A percentile compares a stretch with the other conserved stretches of the same genome.
Conservation (phyloP, 2,888 invertebrate species). For the Tillus elongatus region DNA sequence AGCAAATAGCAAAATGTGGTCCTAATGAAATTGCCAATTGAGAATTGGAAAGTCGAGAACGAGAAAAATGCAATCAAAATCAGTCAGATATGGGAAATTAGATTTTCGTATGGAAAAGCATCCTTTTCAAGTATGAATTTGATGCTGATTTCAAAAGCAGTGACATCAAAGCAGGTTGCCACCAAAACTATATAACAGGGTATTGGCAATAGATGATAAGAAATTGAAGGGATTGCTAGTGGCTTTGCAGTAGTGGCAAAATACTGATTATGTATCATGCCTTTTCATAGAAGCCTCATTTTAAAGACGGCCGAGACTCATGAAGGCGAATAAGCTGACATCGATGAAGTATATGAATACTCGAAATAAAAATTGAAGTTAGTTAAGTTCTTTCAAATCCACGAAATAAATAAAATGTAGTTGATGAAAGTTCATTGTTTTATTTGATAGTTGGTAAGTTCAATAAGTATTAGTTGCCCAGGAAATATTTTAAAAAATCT, state of each 20-base stretch:
- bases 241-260: slow-evolving; percentile 1
- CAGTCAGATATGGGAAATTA: background rate
- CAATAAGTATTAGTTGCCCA: too few relatives aligned
- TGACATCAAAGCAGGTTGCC: background rate
- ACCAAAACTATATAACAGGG: slow-evolving; percentile 2
- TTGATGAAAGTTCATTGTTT: too few relatives aligned
- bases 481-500: too few relatives aligned
- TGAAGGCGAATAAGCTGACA: too few relatives aligned
- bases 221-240: slow-evolving; percentile 3
- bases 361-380: too few relatives aligned
- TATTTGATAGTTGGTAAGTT: too few relatives aligned
- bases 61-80: slow-evolving; percentile 7
- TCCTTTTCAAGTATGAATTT: background rate
- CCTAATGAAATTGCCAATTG: slow-evolving; percentile 16
- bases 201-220: slow-evolving; percentile 2
- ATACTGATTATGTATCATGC: too few relatives aligned
- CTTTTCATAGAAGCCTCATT: too few relatives aligned
- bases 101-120: slow-evolving; percentile 2
- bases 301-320: too few relatives aligned
- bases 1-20: slow-evolving; percentile 12
- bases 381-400: too few relatives aligned
- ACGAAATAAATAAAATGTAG: too few relatives aligned
- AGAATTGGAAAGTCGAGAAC: slow-evolving; percentile 3
- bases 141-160: slow-evolving; percentile 1
- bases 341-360: too few relatives aligned